phyloP scores from a whole-genome alignment of 1,140 invertebrate genomes.

The Microplitis mediator region DNA sequence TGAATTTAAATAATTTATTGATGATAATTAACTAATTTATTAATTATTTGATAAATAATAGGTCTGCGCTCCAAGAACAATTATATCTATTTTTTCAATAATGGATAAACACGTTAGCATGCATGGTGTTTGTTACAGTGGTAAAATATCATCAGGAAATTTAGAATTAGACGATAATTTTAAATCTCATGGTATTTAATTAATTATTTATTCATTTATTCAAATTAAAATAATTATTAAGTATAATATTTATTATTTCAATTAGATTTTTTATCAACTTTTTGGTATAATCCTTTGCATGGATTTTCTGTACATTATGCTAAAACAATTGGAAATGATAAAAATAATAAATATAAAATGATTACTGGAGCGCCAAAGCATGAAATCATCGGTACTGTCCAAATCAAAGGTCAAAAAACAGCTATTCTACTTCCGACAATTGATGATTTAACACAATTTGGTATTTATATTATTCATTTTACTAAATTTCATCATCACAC shows the following conservation, averaged over 20 bases:
- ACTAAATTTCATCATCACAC: background rate
- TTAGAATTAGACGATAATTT: conserved; percentile 30
- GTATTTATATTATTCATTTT: conserved; percentile 19
- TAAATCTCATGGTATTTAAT: conserved; percentile 25
- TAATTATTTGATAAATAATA: conserved; percentile 18
- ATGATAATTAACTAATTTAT: no score
- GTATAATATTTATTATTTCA: background rate
- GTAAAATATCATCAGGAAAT: conserved; percentile 12
- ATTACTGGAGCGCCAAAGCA: conserved; percentile 38
- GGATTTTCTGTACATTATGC: conserved; percentile 44
- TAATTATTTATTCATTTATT: no score
- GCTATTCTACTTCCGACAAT: conserved; percentile 8
- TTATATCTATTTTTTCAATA: conserved; percentile 31
- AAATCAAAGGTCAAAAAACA: conserved; percentile 16
- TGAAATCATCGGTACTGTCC: conserved; percentile 32
- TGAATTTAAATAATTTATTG: no score
- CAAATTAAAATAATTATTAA: no score
- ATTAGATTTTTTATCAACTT: conserved; percentile 32
- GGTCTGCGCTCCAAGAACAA: conserved; percentile 44
- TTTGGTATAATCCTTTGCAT: conserved; percentile 41
- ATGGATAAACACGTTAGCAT: conserved; percentile 26
- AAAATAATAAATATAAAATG: background rate
- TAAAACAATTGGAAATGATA: background rate
- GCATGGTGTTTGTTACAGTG: conserved; percentile 45
- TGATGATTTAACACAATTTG: conserved; percentile 35